Evolutionary conservation across 2,888 invertebrate species (phyloP).

Genomic region (Lordiphosa andalusiaca): DNA sequence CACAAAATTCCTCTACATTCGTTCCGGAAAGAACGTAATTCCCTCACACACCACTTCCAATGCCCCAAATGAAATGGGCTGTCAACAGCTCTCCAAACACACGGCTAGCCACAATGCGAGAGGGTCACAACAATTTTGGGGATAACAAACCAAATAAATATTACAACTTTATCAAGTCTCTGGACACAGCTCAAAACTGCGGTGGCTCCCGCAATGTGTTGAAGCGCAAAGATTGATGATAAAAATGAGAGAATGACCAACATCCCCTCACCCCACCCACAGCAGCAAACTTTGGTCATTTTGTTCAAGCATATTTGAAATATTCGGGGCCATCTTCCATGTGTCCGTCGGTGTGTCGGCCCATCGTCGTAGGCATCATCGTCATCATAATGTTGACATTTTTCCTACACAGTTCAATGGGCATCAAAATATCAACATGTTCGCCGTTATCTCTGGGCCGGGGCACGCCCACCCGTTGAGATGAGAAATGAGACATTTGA

Average conservation of each 20-base stretch:
- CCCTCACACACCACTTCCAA: neutral
- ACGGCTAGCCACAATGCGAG: slow-evolving; percentile 19
- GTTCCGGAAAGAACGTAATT: neutral
- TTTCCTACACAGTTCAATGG: slow-evolving; percentile 63
- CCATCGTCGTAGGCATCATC: slow-evolving; percentile 19
- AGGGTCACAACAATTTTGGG: slow-evolving; percentile 30
- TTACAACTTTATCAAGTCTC: slow-evolving; percentile 64
- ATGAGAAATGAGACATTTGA: slow-evolving; percentile 27
- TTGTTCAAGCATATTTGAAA: slow-evolving; percentile 20
- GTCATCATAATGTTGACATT: slow-evolving; percentile 72
- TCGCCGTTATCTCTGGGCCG: slow-evolving; percentile 36
- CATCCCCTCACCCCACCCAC: slow-evolving; percentile 11
- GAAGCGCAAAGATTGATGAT: slow-evolving; percentile 77
- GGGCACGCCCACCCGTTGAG: slow-evolving; percentile 19
- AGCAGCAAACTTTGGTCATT: slow-evolving; percentile 40
- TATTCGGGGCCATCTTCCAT: slow-evolving; percentile 30
- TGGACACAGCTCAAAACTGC: slow-evolving; percentile 14
- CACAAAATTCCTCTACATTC: too few species aligned
- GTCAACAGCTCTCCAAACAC: slow-evolving; percentile 39
- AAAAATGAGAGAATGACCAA: slow-evolving; percentile 34
- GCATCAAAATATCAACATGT: slow-evolving; percentile 57
- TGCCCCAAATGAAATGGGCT: slow-evolving; percentile 43
- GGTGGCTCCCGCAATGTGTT: slow-evolving; percentile 56
- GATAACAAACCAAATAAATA: slow-evolving; percentile 65
- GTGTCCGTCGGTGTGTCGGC: slow-evolving; percentile 3